Percentiles rank a stretch among this genome's conserved stretches.
These are phyloP conservation scores for Deroplatys truncata DNA, from an alignment of 2,888 invertebrate species.

Conservation along the genomic window DNA sequence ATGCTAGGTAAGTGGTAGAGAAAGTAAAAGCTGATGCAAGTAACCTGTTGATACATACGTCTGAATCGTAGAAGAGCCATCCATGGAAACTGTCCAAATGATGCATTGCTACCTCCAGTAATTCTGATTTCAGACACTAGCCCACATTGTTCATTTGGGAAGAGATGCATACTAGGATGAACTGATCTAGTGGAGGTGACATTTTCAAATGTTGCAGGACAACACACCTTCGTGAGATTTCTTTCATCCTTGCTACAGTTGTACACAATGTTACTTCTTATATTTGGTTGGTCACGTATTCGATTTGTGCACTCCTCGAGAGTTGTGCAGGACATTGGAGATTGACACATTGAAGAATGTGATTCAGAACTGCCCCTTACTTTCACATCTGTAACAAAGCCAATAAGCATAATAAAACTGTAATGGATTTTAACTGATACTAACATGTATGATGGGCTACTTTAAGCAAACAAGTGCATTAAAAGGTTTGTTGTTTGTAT, in stretches of 20 bases:
- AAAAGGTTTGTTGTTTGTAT: too few relatives aligned
- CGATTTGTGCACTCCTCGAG: background rate
- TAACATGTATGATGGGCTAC: too few relatives aligned
- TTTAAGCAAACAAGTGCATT: too few relatives aligned
- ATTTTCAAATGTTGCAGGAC: background rate
- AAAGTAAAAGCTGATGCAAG: too few relatives aligned
- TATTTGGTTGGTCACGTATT: background rate
- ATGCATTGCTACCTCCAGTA: constrained; percentile 24
- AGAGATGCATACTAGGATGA: background rate
- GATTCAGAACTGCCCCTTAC: background rate
- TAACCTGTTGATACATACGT: constrained; percentile 15
- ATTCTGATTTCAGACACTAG: constrained; percentile 15
- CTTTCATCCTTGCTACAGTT: background rate
- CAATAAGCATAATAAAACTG: too few relatives aligned
- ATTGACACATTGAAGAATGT: background rate
- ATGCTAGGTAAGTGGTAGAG: too few relatives aligned
- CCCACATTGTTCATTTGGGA: constrained; percentile 25
- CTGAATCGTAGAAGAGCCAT: constrained; percentile 30
- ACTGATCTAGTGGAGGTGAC: background rate
- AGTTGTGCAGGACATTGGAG: background rate
- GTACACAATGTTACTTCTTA: background rate
- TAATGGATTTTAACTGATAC: too few relatives aligned
- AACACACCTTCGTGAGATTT: background rate
- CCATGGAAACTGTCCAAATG: constrained; percentile 32
- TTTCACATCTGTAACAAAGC: background rate